A percentile compares a stretch with the other conserved stretches of the same genome.
These are phyloP conservation scores for Acrobasis consociella DNA, from an alignment of 2,888 invertebrate genomes.

Conservation along the genomic window DNA sequence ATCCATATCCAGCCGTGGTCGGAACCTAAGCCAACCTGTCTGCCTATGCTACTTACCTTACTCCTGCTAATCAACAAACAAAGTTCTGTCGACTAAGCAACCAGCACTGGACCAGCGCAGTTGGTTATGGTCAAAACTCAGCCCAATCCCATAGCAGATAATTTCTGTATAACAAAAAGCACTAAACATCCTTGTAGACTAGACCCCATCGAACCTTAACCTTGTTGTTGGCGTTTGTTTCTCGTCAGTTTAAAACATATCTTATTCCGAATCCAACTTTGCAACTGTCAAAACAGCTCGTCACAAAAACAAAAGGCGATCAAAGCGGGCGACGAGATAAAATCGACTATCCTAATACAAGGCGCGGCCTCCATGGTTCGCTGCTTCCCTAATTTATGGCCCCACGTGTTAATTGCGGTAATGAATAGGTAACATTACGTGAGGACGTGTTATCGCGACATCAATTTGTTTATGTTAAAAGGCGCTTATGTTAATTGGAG, in stretches of 20 bases:
- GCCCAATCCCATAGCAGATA: no score
- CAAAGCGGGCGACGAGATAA: slow-evolving; percentile 39
- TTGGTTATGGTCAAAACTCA: no score
- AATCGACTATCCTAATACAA: slow-evolving; percentile 44
- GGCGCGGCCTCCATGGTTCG: slow-evolving; percentile 57
- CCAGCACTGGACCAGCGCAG: no score
- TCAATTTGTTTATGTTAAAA: slow-evolving; percentile 71
- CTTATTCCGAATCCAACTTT: neutral
- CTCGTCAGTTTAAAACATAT: neutral
- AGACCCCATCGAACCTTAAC: no score
- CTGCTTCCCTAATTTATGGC: slow-evolving; percentile 63
- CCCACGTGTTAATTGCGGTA: slow-evolving; percentile 72
- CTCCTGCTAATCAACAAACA: no score
- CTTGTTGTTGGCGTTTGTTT: no score
- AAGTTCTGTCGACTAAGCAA: no score
- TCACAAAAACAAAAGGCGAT: slow-evolving; percentile 34
- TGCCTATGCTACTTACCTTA: no score
- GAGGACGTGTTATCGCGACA: slow-evolving; percentile 58
- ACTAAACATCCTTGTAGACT: no score
- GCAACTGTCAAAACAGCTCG: slow-evolving; percentile 18
- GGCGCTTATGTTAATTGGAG: slow-evolving; percentile 69
- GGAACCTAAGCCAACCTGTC: no score
- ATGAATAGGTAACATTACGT: slow-evolving; percentile 66
- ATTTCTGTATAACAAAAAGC: no score
- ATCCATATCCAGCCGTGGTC: no score